Percentiles rank a stretch among this genome's conserved stretches.
These are phyloP conservation scores for Chiridota heheva DNA, from an alignment of 35 echinoderm and acorn worm species.

Conservation along the genomic window DNA sequence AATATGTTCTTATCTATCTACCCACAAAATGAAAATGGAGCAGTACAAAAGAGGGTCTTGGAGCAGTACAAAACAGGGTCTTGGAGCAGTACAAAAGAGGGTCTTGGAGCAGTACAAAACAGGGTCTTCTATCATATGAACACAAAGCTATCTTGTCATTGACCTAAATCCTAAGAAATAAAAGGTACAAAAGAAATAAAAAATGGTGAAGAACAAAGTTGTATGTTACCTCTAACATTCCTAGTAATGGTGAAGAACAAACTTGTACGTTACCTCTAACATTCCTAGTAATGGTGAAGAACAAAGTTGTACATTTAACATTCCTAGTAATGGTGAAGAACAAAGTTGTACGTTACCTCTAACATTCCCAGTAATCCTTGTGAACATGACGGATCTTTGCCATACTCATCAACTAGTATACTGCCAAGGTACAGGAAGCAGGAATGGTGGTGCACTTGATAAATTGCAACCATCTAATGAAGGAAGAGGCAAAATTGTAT, in stretches of 20 bases:
- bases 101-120: no score
- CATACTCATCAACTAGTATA: conserved; percentile 97
- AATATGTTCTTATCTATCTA: no score
- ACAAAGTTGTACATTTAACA: background rate
- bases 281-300: conserved; percentile 74
- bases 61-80: no score
- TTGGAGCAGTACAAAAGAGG: no score
- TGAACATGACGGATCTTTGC: conserved; percentile 68
- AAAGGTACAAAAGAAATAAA: no score
- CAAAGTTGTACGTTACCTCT: conserved; percentile 75
- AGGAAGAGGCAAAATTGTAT: background rate
- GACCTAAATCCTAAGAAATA: no score
- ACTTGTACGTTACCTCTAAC: conserved; percentile 92
- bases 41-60: no score
- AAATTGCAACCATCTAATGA: conserved; percentile 84
- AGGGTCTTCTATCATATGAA: no score
- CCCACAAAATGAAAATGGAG: no score
- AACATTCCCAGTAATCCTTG: conserved; percentile 88
- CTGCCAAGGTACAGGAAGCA: conserved; percentile 97
- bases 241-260: background rate
- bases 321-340: background rate
- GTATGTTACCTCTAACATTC: background rate
- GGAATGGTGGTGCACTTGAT: conserved; percentile 79
- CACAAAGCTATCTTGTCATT: no score
- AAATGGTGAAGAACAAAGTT: background rate